Evolutionary conservation across 2,797 vertebrate genomes (phyloP).

Genomic region (Lemur catta): DNA sequence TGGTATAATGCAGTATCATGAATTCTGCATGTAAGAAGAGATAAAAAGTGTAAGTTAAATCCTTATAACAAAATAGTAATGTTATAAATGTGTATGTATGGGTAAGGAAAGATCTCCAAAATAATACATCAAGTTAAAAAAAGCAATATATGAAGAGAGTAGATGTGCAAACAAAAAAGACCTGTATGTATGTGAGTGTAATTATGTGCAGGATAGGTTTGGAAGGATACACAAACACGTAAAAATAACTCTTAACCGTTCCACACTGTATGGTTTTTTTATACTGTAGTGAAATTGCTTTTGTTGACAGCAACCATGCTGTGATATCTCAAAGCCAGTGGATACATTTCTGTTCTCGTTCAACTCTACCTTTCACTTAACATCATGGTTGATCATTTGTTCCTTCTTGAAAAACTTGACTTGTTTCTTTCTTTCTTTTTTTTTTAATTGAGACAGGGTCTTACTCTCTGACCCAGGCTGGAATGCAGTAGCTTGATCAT

Average conservation of each 20-base stretch:
- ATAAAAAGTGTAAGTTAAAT: conserved; percentile 6
- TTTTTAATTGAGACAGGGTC: not conserved
- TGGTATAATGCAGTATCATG: not conserved
- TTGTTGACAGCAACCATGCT: not conserved
- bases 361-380: not conserved
- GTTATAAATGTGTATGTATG: not conserved
- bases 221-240: not conserved
- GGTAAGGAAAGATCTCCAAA: not conserved
- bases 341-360: not conserved
- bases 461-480: not conserved
- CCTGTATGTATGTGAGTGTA: not conserved
- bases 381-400: not conserved
- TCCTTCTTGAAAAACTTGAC: not conserved
- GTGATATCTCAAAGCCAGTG: not conserved
- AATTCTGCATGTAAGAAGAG: not conserved
- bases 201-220: not conserved
- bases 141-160: not conserved
- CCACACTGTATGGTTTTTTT: not conserved
- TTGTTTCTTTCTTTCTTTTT: not conserved
- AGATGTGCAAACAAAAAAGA: not conserved
- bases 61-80: not conserved
- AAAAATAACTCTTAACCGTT: not conserved
- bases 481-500: not conserved
- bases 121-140: not conserved
- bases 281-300: not conserved